Percentiles rank a stretch among this genome's conserved stretches.
Evolutionary conservation across 2,888 invertebrate genomes (phyloP).

Genomic region (Callosobruchus maculatus): DNA sequence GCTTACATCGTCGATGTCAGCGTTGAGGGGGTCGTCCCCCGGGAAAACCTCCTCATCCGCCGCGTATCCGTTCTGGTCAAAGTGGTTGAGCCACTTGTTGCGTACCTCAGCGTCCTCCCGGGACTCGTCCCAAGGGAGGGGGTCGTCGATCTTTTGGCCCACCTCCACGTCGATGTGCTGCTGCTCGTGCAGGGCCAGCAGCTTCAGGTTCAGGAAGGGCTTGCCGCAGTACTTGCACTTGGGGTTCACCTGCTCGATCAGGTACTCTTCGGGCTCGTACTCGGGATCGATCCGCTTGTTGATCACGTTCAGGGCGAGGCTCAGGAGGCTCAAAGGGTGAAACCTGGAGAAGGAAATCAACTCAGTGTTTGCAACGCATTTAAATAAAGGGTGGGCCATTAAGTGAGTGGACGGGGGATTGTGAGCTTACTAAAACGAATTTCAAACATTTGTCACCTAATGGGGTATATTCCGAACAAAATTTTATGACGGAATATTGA

Average conservation of each 20-base stretch:
- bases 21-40: conserved; percentile 7
- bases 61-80: conserved; percentile 32
- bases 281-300: conserved; percentile 40
- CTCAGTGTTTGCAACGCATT: too few relatives aligned
- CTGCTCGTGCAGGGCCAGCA: conserved; percentile 42
- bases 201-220: conserved; percentile 36
- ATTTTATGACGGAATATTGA: too few relatives aligned
- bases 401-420: too few relatives aligned
- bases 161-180: conserved; percentile 43
- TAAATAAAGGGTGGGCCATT: too few relatives aligned
- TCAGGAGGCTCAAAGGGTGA: conserved; percentile 39
- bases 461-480: too few relatives aligned
- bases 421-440: too few relatives aligned
- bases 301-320: conserved; percentile 37
- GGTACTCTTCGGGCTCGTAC: conserved; percentile 26
- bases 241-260: conserved; percentile 26
- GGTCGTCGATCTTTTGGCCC: conserved; percentile 40
- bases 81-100: conserved; percentile 42
- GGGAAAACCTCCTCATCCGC: conserved; percentile 28
- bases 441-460: too few relatives aligned
- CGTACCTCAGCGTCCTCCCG: conserved; percentile 35
- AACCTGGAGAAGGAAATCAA: conserved; percentile 26
- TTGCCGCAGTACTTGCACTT: conserved; percentile 40
- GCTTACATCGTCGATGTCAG: conserved; percentile 3
- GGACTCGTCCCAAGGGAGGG: conserved; percentile 34